These are phyloP conservation scores for Notothenia coriiceps DNA, from an alignment of 2,113 vertebrate species.

Conservation along the genomic window DNA sequence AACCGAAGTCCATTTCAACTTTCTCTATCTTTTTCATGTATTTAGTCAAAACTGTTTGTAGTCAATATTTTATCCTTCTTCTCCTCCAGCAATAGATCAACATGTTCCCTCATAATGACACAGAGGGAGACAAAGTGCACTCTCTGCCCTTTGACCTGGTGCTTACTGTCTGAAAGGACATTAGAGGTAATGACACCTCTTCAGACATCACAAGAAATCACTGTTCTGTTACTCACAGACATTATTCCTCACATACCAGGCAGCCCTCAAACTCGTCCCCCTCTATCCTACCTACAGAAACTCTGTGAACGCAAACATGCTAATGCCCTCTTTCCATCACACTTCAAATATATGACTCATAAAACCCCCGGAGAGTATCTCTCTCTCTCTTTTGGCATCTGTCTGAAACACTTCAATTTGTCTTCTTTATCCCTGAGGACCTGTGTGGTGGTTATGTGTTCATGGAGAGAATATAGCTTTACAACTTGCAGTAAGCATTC, in stretches of 20 bases:
- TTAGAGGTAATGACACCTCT: constrained; percentile 65
- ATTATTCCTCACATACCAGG: constrained; percentile 43
- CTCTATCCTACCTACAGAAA: constrained; percentile 14
- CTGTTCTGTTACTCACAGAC: constrained; percentile 45
- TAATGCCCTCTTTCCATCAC: constrained; percentile 46
- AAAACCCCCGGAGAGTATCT: constrained; percentile 39
- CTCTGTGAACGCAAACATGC: constrained; percentile 13
- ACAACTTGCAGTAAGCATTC: constrained; percentile 45
- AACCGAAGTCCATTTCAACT: too few relatives aligned
- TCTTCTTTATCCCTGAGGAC: constrained; percentile 54
- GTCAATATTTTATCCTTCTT: not conserved
- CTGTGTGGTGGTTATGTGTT: constrained; percentile 33
- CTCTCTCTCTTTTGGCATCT: constrained; percentile 40
- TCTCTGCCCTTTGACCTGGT: constrained; percentile 58
- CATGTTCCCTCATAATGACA: not conserved
- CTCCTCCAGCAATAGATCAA: constrained; percentile 6
- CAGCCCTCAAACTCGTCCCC: constrained; percentile 24
- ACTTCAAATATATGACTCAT: constrained; percentile 69
- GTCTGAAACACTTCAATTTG: constrained; percentile 62
- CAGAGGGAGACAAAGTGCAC: constrained; percentile 46
- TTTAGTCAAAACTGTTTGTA: not conserved
- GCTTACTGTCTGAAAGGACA: constrained; percentile 59
- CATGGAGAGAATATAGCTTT: constrained; percentile 56
- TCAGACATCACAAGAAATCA: constrained; percentile 53
- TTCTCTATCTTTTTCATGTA: not conserved